Base-by-base conservation (phyloP, 2,888 invertebrate genomes). In the Amiota minor region DNA sequence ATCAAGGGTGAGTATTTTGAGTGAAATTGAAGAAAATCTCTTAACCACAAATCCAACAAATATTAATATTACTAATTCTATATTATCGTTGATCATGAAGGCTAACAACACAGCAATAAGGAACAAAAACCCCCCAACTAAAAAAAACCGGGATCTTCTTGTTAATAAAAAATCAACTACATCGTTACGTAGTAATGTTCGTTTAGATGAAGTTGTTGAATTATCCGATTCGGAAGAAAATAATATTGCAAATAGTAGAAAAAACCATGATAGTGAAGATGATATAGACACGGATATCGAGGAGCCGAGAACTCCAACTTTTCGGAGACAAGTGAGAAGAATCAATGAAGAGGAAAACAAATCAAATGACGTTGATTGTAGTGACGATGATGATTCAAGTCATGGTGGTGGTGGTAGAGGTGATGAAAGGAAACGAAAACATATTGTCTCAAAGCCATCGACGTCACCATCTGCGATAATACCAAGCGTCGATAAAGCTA, bases 161-260 rank as follows among this genome's bases (percentile, higher is more conserved):
- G n/a, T n/a, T 20, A 20, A 10, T 20, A 18, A 16, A 56, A 14
- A 16, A 16, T 20, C 72, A 12, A 47, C 69, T 65, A 75, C 74
- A 14, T 64, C 72, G 12, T 71, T 71, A 53, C 23, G 23, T 47
- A 67, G 67, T 23, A 23, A 23, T 23, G 1, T 50, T 20, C 75
- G 75, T 3, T 50, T 20, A 12, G 1, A 20, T 74, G 85, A 85
- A 74, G 77, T 84, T 62, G 79, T 83, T 69, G 85, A 85, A 80
- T 83, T 85, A 69, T 80, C 79, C 65, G 84, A 83, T 50, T 83
- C 83, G 70, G 82, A 83, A 65, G 81, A 80, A 72, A 82, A 83
- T 71, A 75, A 74, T 4, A 81, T 80, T 35, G 35, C 0, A 6
- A 6, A 2, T 35, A 35, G 35, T 35, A 2, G 0, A 1, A 53